Evolutionary conservation across 2,888 invertebrate genomes (phyloP), one percentile per base, ranked within the genome.

Genomic region (Gasteruption jaculator): DNA sequence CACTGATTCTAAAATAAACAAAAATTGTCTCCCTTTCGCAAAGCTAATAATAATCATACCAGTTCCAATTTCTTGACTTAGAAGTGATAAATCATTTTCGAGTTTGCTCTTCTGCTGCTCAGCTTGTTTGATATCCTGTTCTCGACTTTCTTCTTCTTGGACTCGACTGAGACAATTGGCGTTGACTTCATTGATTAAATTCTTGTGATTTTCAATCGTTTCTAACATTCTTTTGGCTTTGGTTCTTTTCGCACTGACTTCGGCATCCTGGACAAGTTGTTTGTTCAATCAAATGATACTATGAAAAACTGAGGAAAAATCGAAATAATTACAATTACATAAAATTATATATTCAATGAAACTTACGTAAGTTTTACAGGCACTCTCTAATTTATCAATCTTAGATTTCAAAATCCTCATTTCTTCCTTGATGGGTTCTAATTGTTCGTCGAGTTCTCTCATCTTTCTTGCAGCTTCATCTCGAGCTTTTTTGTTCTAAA

Each of bases 91-190:
- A 50, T 79, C 76, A 16, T 72, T 74, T 11, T 68, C 64, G 46
- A 81, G 61, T 54, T 79, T 80, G 33, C 74, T 74, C 46, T 79
- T 65, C 45, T 76, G 76, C 8, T 71, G 71, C 36, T 68, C 68
- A 4, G 74, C 71, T 34, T 72, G 65, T 1, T 67, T 58, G 39
- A 82, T 67, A 48, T 80, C 78, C 15, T 71, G 61, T 46, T 78
- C 74, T 44, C 75, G 71, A 37, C 74, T 73, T 42, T 71, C 64
- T 43, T 78, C 73, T 20, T 72, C 58, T 18, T 76, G 73, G 11
- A 81, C 54, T 56, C 74, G 76, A 26, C 73, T 68, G 26, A 72
- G 65, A 38, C 60, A 59, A 4, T 43, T 43, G 14, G 43, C 39
- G 29, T 63, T 60, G 6, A 41, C 48, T n/a, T 63, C 63, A 25